Evolutionary conservation across 1,140 invertebrate genomes (phyloP).

Genomic region (Diabrotica virgifera): DNA sequence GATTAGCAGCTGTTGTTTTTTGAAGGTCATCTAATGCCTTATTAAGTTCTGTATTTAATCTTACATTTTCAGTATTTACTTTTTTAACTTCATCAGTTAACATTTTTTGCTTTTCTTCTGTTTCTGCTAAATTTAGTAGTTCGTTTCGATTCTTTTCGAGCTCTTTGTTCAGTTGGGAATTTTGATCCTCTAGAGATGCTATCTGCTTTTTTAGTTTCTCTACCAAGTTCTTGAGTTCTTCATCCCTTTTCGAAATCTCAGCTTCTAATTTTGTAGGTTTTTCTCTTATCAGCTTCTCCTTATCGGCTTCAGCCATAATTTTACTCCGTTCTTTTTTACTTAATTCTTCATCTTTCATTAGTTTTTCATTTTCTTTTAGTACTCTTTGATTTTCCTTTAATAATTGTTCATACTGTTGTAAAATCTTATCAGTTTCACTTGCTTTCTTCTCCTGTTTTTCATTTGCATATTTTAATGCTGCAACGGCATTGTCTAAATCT

Average conservation of each 20-base stretch:
- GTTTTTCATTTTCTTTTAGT: slow-evolving; percentile 15
- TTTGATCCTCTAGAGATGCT: slow-evolving; percentile 24
- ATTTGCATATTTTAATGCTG: neutral
- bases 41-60: slow-evolving; percentile 24
- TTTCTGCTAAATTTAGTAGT: neutral
- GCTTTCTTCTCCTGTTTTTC: neutral
- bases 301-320: neutral
- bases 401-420: slow-evolving; percentile 5
- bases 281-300: slow-evolving; percentile 5
- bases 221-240: slow-evolving; percentile 14
- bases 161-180: slow-evolving; percentile 24
- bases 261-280: slow-evolving; percentile 18
- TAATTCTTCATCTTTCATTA: neutral
- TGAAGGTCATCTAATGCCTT: slow-evolving; percentile 22
- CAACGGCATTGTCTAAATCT: slow-evolving; percentile 19
- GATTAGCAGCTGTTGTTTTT: neutral
- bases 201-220: slow-evolving; percentile 20
- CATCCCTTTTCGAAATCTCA: slow-evolving; percentile 13
- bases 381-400: slow-evolving; percentile 19
- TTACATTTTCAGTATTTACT: slow-evolving; percentile 27
- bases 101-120: slow-evolving; percentile 14
- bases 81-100: slow-evolving; percentile 20
- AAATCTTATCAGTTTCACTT: neutral
- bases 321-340: neutral
- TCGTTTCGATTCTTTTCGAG: slow-evolving; percentile 11